A percentile compares a stretch with the other conserved stretches of the same genome.
Evolutionary conservation across 2,797 vertebrate genomes (phyloP).

Genomic region (Enteromius unitaeniatus): DNA sequence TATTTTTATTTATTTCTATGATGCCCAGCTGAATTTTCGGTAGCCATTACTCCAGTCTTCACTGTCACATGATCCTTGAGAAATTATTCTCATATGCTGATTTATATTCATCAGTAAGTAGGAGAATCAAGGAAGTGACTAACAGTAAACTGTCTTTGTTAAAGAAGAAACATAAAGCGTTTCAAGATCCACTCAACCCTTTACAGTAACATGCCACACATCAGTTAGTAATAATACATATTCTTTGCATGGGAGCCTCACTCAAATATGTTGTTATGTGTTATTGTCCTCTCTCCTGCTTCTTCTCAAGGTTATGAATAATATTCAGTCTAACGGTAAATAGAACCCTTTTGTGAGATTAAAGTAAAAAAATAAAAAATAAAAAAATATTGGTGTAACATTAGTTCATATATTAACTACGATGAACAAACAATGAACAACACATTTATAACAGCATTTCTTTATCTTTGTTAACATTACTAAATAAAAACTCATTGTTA

Average conservation of each 20-base stretch:
- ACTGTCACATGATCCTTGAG: not conserved
- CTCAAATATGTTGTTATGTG: not conserved
- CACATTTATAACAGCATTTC: no score
- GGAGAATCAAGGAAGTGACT: not conserved
- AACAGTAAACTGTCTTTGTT: not conserved
- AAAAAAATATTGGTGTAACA: no score
- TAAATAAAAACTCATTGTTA: no score
- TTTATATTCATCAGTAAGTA: not conserved
- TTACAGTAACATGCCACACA: not conserved
- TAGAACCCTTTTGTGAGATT: not conserved
- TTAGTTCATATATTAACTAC: no score
- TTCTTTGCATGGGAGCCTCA: not conserved
- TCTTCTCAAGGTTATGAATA: not conserved
- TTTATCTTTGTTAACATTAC: no score
- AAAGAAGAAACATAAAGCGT: not conserved
- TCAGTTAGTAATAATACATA: not conserved
- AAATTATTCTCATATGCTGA: not conserved
- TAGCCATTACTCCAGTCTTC: not conserved
- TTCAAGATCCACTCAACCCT: not conserved
- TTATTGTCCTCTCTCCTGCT: not conserved
- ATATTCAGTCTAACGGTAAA: conserved; percentile 6
- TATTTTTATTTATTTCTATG: no score
- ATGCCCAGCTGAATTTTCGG: not conserved
- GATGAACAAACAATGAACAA: no score
- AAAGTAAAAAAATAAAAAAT: not conserved